Evolutionary conservation across 2,113 vertebrate species (phyloP).

Genomic region (Gorsachius goisagi): DNA sequence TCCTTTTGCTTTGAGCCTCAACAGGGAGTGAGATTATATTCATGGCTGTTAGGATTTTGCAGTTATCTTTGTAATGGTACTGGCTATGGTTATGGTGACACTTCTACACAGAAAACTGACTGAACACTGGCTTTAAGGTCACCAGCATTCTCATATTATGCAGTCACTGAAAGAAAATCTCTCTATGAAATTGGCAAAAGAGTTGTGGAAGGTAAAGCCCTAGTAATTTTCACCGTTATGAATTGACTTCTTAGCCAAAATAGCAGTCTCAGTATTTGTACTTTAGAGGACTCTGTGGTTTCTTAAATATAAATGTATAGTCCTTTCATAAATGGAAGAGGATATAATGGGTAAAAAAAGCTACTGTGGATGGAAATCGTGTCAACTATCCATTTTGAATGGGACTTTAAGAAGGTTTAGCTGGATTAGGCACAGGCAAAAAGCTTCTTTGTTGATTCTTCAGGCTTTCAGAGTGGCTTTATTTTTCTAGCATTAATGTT

Average conservation of each 20-base stretch:
- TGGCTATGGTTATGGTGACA: background rate
- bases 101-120: background rate
- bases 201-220: background rate
- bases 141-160: background rate
- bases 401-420: constrained; percentile 27
- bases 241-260: background rate
- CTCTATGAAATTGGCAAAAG: background rate
- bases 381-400: background rate
- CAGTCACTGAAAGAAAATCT: background rate
- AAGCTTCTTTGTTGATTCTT: constrained; percentile 42
- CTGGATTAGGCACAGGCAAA: constrained; percentile 26
- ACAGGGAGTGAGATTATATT: background rate
- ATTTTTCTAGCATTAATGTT: constrained; percentile 30
- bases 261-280: background rate
- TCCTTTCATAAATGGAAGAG: background rate
- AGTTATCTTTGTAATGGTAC: background rate
- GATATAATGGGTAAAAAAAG: background rate
- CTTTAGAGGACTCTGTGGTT: background rate
- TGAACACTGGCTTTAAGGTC: background rate
- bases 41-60: background rate
- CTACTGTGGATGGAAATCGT: background rate
- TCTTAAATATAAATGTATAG: background rate
- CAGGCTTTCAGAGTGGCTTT: constrained; percentile 9
- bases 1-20: background rate
- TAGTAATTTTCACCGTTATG: background rate